These are phyloP conservation scores for Drosophila percnosoma DNA, from an alignment of 2,888 invertebrate genomes.

Conservation along the genomic window DNA sequence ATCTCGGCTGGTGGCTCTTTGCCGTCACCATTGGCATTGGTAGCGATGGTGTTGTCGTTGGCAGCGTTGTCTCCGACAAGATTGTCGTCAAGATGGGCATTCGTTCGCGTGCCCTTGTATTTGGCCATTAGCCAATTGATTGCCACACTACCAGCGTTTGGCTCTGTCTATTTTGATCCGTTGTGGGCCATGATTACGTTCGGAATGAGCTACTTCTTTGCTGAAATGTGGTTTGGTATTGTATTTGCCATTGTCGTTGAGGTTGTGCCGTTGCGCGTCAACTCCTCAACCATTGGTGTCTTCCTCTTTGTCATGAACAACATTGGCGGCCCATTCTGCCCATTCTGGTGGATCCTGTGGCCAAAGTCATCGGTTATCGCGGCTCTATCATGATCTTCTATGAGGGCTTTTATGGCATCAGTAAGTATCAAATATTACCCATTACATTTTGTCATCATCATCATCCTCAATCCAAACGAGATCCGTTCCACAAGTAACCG, in stretches of 20 bases:
- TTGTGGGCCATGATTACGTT: conserved; percentile 91
- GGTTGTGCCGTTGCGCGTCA: conserved; percentile 92
- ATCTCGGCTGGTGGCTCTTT: conserved; percentile 95
- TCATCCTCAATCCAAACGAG: background rate
- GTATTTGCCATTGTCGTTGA: conserved; percentile 95
- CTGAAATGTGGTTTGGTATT: conserved; percentile 98
- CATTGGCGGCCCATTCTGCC: conserved; percentile 94
- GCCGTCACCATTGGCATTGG: conserved; percentile 94
- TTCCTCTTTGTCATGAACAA: conserved; percentile 97
- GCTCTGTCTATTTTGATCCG: conserved; percentile 87
- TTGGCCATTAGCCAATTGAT: conserved; percentile 93
- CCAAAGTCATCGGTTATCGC: conserved; percentile 92
- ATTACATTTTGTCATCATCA: background rate
- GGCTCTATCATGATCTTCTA: conserved; percentile 95
- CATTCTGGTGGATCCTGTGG: conserved; percentile 93
- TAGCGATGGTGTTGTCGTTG: conserved; percentile 88
- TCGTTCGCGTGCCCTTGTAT: conserved; percentile 91
- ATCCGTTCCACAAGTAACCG: background rate
- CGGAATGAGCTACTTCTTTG: conserved; percentile 95
- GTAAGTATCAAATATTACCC: conserved; percentile 85
- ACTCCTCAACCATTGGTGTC: conserved; percentile 94
- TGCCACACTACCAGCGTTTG: conserved; percentile 90
- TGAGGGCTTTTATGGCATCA: conserved; percentile 93
- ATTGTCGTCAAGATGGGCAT: conserved; percentile 95
- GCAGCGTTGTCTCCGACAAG: conserved; percentile 92